phyloP scores from a whole-genome alignment of 2,888 invertebrate genomes.

The Brachyptera putata region DNA sequence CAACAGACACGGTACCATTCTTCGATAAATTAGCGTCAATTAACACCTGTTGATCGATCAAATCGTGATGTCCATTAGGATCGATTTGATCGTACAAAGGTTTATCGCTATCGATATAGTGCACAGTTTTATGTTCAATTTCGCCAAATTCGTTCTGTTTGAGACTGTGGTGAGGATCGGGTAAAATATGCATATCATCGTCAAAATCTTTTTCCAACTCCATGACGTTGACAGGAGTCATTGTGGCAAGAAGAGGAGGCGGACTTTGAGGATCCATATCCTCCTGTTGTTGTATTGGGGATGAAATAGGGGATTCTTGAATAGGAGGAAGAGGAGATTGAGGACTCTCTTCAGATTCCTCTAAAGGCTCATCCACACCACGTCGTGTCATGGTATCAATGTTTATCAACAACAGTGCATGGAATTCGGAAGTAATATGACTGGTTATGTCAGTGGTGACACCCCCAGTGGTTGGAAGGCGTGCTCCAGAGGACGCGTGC shows the following conservation, averaged over 20 bases:
- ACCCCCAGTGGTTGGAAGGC: constrained; percentile 15
- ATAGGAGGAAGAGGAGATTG: constrained; percentile 33
- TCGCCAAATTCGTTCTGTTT: constrained; percentile 13
- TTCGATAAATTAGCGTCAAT: constrained; percentile 32
- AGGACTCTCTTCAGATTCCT: constrained; percentile 14
- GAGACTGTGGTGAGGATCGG: neutral
- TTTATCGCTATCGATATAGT: neutral
- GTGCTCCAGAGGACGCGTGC: constrained; percentile 18
- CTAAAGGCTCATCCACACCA: constrained; percentile 23
- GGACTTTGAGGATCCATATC: constrained; percentile 58
- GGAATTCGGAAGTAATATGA: constrained; percentile 4
- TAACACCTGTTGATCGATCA: constrained; percentile 33
- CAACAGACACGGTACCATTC: constrained; percentile 43
- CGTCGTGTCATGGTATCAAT: constrained; percentile 20
- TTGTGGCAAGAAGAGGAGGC: constrained; percentile 75
- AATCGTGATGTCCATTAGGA: neutral
- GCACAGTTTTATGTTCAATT: constrained; percentile 3
- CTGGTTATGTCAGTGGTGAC: constrained; percentile 1
- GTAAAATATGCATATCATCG: constrained; percentile 43
- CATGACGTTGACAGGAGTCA: constrained; percentile 82
- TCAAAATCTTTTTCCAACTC: constrained; percentile 66
- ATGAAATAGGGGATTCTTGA: constrained; percentile 51
- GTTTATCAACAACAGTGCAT: neutral
- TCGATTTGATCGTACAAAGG: constrained; percentile 10
- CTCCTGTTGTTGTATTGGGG: constrained; percentile 42